These are phyloP conservation scores for Dendroctonus valens DNA, from an alignment of 1,140 invertebrate genomes.

Conservation along the genomic window DNA sequence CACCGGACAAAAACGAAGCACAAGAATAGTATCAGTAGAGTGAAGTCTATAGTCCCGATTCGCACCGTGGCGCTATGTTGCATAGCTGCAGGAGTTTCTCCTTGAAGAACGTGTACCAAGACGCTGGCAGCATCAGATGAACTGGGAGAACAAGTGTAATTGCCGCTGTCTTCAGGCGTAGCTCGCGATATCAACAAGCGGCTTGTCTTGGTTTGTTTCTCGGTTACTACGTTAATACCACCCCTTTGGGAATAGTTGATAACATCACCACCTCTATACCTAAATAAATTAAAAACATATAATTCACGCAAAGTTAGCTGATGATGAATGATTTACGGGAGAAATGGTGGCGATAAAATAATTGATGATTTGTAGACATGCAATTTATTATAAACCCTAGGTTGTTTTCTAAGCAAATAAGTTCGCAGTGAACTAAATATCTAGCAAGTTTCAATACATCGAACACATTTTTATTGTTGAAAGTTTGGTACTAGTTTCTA, in stretches of 20 bases:
- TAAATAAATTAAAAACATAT: constrained; percentile 8
- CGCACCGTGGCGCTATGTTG: constrained; percentile 55
- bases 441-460: neutral
- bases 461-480: neutral
- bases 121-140: constrained; percentile 62
- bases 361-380: too few relatives aligned
- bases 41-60: constrained; percentile 36
- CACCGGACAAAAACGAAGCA: constrained; percentile 36
- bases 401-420: too few relatives aligned
- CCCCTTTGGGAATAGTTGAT: constrained; percentile 85
- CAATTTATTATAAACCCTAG: too few relatives aligned
- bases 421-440: too few relatives aligned
- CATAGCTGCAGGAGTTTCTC: constrained; percentile 73
- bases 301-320: neutral
- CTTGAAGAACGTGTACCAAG: constrained; percentile 65
- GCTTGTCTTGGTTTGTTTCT: constrained; percentile 80
- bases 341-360: neutral
- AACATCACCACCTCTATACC: constrained; percentile 77
- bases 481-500: neutral
- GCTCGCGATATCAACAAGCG: constrained; percentile 78
- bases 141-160: constrained; percentile 75
- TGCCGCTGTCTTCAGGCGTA: constrained; percentile 75
- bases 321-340: neutral
- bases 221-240: constrained; percentile 82
- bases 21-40: constrained; percentile 33